A percentile compares a stretch with the other conserved stretches of the same genome.
These are phyloP conservation scores for Anoplophora glabripennis DNA, from an alignment of 1,140 invertebrate genomes.

Conservation along the genomic window DNA sequence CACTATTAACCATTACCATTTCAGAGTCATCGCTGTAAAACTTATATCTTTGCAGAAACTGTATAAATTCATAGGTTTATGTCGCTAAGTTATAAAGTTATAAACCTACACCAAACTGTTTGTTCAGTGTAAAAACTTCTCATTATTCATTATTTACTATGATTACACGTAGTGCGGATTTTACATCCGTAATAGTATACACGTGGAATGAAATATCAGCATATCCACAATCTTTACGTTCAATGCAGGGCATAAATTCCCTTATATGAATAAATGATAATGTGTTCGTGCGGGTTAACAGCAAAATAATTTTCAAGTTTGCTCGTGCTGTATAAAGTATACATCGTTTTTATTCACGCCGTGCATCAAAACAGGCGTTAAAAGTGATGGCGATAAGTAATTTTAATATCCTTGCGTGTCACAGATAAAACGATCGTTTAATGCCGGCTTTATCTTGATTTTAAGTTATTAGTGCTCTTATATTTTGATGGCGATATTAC, in stretches of 20 bases:
- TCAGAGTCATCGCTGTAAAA: too few species aligned
- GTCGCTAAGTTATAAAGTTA: too few species aligned
- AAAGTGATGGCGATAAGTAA: slow-evolving; percentile 9
- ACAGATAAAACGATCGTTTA: slow-evolving; percentile 4
- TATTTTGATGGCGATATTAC: background rate
- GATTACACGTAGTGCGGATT: too few species aligned
- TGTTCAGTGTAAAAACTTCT: too few species aligned
- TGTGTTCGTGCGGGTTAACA: slow-evolving; percentile 12
- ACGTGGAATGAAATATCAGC: slow-evolving; percentile 10
- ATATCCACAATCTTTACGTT: slow-evolving; percentile 8
- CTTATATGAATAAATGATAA: slow-evolving; percentile 17
- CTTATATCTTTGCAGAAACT: too few species aligned
- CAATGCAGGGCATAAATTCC: slow-evolving; percentile 8
- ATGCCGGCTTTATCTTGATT: slow-evolving; percentile 9
- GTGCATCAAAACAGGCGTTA: background rate
- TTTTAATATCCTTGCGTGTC: slow-evolving; percentile 11
- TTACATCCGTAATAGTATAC: slow-evolving; percentile 3
- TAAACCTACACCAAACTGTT: too few species aligned
- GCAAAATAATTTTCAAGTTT: slow-evolving; percentile 9
- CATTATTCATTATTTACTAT: too few species aligned
- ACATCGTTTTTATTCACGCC: slow-evolving; percentile 2
- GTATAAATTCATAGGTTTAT: too few species aligned
- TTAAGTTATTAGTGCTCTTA: slow-evolving; percentile 8
- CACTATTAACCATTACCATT: too few species aligned
- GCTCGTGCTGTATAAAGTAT: slow-evolving; percentile 8